Percentiles rank a stretch among this genome's conserved stretches.
Conservation (phyloP, 2,113 vertebrate genomes). For the Cyprinodon variegatus region DNA sequence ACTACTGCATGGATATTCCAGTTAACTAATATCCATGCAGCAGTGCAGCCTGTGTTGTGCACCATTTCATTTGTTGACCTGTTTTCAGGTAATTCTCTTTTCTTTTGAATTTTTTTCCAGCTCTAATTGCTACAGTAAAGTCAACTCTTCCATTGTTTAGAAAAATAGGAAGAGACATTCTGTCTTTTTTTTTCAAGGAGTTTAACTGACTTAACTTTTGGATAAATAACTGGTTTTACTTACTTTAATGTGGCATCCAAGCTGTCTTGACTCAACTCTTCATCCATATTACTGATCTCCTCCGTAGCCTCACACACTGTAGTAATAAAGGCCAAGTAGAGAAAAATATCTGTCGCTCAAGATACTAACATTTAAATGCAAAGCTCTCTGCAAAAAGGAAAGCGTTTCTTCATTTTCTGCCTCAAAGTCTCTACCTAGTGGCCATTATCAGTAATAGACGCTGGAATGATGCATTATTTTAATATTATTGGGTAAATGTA, state of each 20-base stretch:
- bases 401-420: neutral
- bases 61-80: no score
- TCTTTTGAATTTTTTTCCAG: neutral
- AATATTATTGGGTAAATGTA: no score
- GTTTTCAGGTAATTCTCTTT: neutral
- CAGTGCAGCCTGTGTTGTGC: no score
- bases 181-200: neutral
- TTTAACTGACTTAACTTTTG: neutral
- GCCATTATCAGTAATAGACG: neutral
- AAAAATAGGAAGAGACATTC: neutral
- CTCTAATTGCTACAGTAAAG: neutral
- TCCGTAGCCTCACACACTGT: neutral
- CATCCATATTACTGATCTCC: neutral
- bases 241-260: conserved; percentile 1
- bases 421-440: conserved; percentile 31
- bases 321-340: neutral
- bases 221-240: neutral
- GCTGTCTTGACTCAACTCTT: neutral
- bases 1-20: no score
- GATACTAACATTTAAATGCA: neutral
- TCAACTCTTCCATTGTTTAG: neutral
- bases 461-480: neutral
- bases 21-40: no score
- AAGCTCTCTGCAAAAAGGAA: no score
- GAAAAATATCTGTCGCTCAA: neutral